Percentiles rank a stretch among this genome's conserved stretches.
Conservation (phyloP, 2,888 invertebrate species). For the Endotricha flammealis region DNA sequence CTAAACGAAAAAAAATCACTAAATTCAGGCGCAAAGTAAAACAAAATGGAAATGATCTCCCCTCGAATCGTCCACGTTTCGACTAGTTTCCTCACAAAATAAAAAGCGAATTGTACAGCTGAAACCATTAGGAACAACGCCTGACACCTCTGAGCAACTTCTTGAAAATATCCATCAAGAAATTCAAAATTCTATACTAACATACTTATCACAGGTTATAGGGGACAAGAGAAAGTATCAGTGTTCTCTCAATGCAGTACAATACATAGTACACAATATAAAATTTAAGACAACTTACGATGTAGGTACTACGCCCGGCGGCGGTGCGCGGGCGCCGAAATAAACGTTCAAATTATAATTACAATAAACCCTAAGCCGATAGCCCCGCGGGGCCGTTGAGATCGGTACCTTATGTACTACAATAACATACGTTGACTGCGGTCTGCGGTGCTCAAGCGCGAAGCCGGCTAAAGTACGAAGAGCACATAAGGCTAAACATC, state of each 20-base stretch:
- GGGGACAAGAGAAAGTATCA: conserved; percentile 77
- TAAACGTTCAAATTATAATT: conserved; percentile 50
- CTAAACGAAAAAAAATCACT: conserved; percentile 46
- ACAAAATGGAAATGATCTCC: conserved; percentile 36
- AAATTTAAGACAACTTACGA: conserved; percentile 69
- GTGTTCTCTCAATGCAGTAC: conserved; percentile 72
- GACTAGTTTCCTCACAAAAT: conserved; percentile 61
- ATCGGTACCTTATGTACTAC: conserved; percentile 65
- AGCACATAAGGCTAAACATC: conserved; percentile 41
- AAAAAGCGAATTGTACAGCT: conserved; percentile 59
- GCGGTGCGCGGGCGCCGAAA: conserved; percentile 32
- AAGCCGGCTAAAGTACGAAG: conserved; percentile 51
- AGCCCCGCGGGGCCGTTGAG: conserved; percentile 67
- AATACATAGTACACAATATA: conserved; percentile 49
- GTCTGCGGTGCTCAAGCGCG: conserved; percentile 63
- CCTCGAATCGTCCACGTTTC: conserved; percentile 35
- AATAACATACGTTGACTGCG: conserved; percentile 60
- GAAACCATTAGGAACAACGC: conserved; percentile 71
- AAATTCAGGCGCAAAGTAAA: conserved; percentile 51
- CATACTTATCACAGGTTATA: conserved; percentile 78
- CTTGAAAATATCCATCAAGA: conserved; percentile 61
- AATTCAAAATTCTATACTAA: conserved; percentile 67
- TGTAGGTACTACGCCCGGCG: conserved; percentile 47
- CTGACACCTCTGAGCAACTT: conserved; percentile 66
- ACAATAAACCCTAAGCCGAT: conserved; percentile 63